A percentile compares a stretch with the other conserved stretches of the same genome.
These are phyloP conservation scores for Eurypyga helias DNA, from an alignment of 2,113 vertebrate genomes.

Conservation along the genomic window DNA sequence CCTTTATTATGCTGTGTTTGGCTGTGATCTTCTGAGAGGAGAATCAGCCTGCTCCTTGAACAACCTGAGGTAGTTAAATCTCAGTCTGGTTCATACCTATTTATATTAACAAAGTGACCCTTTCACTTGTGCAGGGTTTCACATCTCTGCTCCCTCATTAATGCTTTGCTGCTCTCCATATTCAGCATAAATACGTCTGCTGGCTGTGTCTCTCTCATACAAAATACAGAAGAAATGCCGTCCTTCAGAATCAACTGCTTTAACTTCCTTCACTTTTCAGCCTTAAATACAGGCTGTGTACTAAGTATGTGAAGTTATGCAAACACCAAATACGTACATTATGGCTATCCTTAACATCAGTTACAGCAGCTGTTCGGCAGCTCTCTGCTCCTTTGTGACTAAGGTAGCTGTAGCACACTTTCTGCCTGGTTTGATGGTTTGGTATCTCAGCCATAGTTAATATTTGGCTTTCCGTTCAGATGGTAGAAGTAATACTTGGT, in stretches of 20 bases:
- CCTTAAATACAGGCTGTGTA: background rate
- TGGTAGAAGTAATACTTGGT: background rate
- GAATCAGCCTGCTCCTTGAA: background rate
- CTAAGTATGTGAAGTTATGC: background rate
- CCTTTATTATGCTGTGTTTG: background rate
- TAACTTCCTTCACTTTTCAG: background rate
- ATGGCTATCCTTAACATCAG: background rate
- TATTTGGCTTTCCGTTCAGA: background rate
- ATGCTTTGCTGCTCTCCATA: background rate
- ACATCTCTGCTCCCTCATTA: background rate
- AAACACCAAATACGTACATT: background rate
- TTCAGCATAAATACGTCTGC: background rate
- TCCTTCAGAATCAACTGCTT: background rate
- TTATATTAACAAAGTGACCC: background rate
- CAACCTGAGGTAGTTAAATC: background rate
- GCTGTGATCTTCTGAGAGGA: background rate
- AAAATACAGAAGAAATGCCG: background rate
- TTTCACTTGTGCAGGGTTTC: background rate
- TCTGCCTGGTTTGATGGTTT: background rate
- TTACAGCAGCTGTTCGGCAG: background rate
- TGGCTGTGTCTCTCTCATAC: background rate
- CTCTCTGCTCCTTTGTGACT: background rate
- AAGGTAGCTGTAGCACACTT: background rate
- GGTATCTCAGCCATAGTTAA: background rate
- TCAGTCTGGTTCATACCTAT: background rate